Evolutionary conservation across 2,888 invertebrate species (phyloP), one percentile per base, ranked within the genome.

Genomic region (Esperia sulphurella): DNA sequence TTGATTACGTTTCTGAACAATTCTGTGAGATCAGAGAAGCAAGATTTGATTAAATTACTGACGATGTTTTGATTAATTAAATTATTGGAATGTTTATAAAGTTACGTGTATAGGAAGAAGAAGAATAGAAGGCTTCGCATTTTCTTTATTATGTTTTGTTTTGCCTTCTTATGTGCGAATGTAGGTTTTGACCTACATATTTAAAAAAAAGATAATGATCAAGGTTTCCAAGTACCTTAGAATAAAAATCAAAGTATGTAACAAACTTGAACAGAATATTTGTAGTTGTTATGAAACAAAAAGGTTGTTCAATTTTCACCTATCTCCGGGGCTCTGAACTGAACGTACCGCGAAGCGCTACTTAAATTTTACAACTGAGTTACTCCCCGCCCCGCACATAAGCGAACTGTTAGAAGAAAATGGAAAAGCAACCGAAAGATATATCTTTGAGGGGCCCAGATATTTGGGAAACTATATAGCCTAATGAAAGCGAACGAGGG

Each of bases 381-480:
- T 71, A 68, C 65, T 71, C 67, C 63, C 61, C 70, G 65, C 69
- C 75, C 70, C 72, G 66, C 71, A 68, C 71, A 71, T 76, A 74
- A 75, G 74, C 72, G 71, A 67, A 73, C 73, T 76, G 76, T 75
- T 78, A 74, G 76, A 85, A 85, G 83, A 82, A 84, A 84, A 79
- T 79, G 79, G 80, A 78, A 83, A 82, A 83, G 80, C 75, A 79
- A 79, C 78, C 68, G 65, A 79, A 78, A 83, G 84, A 87, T 85
- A 85, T 86, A 87, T 89, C 74, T 85, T 60, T 77, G 73, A 85
- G 83, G 85, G 84, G 82, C 78, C 71, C 81, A 83, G 82, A 88
- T 86, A 87, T 88, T 88, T 78, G 80, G 83, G 80, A 86, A 89
- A 89, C 88, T 88, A 88, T 87, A 89, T 86, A 86, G 87, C 82